These are phyloP conservation scores for Crepidodera aurea DNA, from an alignment of 2,888 invertebrate genomes.

Conservation along the genomic window DNA sequence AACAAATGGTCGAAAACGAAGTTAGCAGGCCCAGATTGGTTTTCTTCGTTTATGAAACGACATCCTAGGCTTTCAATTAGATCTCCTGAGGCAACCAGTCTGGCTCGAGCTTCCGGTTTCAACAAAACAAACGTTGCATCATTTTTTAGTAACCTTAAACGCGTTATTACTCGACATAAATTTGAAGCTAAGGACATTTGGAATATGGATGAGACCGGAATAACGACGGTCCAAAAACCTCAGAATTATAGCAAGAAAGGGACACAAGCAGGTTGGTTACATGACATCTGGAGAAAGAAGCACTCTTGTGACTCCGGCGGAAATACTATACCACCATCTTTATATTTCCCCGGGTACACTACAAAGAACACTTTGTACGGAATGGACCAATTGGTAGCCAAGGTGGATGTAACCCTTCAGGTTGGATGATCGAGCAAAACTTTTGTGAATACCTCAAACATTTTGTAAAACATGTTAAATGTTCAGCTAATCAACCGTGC, in stretches of 20 bases:
- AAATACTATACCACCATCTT: too few species aligned
- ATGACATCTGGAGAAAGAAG: conserved; percentile 11
- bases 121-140: conserved; percentile 15
- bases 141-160: conserved; percentile 15
- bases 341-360: conserved; percentile 9
- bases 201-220: not conserved
- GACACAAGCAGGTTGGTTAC: conserved; percentile 16
- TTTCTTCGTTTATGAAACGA: conserved; percentile 8
- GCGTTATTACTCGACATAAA: conserved; percentile 14
- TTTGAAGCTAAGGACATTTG: conserved; percentile 11
- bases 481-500: too few species aligned
- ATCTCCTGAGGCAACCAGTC: conserved; percentile 9
- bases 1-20: not conserved
- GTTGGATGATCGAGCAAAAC: conserved; percentile 11
- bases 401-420: not conserved
- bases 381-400: conserved; percentile 9
- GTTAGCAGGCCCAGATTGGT: conserved; percentile 12
- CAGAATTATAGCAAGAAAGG: conserved; percentile 24
- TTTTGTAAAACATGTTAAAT: too few species aligned
- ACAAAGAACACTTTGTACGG: conserved; percentile 15
- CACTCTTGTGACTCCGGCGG: conserved; percentile 5
- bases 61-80: conserved; percentile 3
- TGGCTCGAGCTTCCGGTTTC: conserved; percentile 15
- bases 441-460: conserved; percentile 9
- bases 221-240: conserved; percentile 22